Evolutionary conservation across 2,797 vertebrate genomes (phyloP).

Genomic region (Sternotherus odoratus): DNA sequence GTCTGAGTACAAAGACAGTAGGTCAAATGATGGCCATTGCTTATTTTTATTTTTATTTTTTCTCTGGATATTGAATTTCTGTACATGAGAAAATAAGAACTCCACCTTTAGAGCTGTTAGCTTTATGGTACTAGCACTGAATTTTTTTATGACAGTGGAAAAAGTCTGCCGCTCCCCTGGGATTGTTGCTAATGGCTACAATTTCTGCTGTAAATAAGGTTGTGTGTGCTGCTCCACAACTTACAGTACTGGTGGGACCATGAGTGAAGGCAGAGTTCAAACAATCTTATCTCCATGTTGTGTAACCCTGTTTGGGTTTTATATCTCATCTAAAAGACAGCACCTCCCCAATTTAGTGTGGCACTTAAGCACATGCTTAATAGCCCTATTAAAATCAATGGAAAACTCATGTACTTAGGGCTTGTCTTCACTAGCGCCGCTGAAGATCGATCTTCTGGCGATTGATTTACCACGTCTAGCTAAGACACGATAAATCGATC

Average conservation of each 20-base stretch:
- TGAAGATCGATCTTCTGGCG: no score
- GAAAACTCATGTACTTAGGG: background rate
- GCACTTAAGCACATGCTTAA: background rate
- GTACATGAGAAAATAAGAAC: background rate
- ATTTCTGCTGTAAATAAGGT: background rate
- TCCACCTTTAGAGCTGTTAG: background rate
- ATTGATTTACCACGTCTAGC: no score
- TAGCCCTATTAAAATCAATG: background rate
- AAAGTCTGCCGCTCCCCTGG: background rate
- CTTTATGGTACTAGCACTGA: background rate
- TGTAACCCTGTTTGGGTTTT: no score
- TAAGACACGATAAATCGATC: no score
- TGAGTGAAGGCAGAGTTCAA: background rate
- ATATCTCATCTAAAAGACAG: background rate
- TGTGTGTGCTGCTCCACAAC: fast-evolving
- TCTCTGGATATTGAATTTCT: background rate
- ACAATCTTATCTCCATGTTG: fast-evolving
- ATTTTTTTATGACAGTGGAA: background rate
- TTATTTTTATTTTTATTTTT: background rate
- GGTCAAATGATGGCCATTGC: background rate
- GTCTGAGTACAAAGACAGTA: background rate
- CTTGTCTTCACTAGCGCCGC: no score
- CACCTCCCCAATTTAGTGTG: background rate
- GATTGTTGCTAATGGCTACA: background rate
- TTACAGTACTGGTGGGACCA: background rate